Evolutionary conservation across 2,888 invertebrate species (phyloP).

Genomic region (Cacoxenus indagator): DNA sequence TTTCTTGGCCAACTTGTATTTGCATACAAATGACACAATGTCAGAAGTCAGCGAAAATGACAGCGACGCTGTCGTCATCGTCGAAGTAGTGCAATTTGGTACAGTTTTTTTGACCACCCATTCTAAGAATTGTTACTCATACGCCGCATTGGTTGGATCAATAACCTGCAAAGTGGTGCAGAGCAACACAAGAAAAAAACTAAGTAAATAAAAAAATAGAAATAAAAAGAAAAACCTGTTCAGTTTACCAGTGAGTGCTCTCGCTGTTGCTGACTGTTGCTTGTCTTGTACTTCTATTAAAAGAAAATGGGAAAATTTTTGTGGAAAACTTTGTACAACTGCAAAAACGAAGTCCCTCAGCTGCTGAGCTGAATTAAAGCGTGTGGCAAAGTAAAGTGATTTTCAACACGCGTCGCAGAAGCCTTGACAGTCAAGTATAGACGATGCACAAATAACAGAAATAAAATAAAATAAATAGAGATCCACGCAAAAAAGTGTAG

Average conservation of each 20-base stretch:
- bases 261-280: too few relatives aligned
- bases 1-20: constrained; percentile 20
- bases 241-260: too few relatives aligned
- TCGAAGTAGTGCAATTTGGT: too few relatives aligned
- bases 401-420: neutral
- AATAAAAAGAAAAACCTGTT: too few relatives aligned
- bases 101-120: neutral
- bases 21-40: neutral
- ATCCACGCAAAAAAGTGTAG: too few relatives aligned
- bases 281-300: neutral
- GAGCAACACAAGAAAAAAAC: too few relatives aligned
- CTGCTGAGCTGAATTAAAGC: neutral
- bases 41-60: neutral
- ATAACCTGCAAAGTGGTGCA: neutral
- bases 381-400: neutral
- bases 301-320: neutral
- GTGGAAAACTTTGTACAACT: neutral
- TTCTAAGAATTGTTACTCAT: neutral
- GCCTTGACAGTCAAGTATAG: neutral
- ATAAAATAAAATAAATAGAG: too few relatives aligned
- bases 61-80: too few relatives aligned
- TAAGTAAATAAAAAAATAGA: too few relatives aligned
- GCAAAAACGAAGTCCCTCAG: neutral
- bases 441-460: too few relatives aligned
- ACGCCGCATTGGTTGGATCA: constrained; percentile 2